Evolutionary conservation across 2,888 invertebrate genomes (phyloP), one percentile per base, ranked within the genome.

Genomic region (Alcis repandata): DNA sequence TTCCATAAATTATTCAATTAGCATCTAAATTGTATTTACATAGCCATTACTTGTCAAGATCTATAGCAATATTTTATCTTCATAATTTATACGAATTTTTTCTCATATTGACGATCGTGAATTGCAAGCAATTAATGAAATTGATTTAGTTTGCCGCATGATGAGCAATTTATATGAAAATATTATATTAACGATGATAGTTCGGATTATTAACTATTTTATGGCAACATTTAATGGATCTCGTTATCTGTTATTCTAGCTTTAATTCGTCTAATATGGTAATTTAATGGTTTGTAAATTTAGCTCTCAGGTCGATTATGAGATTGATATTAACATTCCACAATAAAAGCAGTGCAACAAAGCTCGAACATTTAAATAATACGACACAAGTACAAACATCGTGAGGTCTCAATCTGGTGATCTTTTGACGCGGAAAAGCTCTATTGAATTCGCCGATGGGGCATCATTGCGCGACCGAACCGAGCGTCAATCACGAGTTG

Each of bases 401-500:
- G 85, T 84, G 84, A 88, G 83, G 79, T 82, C 84, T 89, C 84
- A 85, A 89, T 89, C 87, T 82, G 76, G 82, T 84, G 88, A 89
- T 88, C 88, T 88, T 59, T 60, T 60, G 60, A 65, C 57, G 85
- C 84, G 83, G 83, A 86, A 89, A 87, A 84, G 81, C 80, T 83
- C 80, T 73, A 87, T 88, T 85, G 82, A 86, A 86, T 84, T 79
- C 77, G 78, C 79, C 83, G 85, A 86, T 86, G 86, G 83, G 79
- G 78, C 84, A 85, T 81, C 76, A 79, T 87, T 87, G 87, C 85
- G 84, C 81, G 79, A 82, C 79, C 82, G 76, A 79, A 70, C 68
- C 79, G 79, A 81, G 80, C 87, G 89, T 91, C 92, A 90, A 90
- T 91, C 90, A 90, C 78, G 66, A 67, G 74, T 91, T 90, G 78